Percentiles rank a stretch among this genome's conserved stretches.
phyloP scores from a whole-genome alignment of 2,888 invertebrate genomes.

The Epiblema foenella region DNA sequence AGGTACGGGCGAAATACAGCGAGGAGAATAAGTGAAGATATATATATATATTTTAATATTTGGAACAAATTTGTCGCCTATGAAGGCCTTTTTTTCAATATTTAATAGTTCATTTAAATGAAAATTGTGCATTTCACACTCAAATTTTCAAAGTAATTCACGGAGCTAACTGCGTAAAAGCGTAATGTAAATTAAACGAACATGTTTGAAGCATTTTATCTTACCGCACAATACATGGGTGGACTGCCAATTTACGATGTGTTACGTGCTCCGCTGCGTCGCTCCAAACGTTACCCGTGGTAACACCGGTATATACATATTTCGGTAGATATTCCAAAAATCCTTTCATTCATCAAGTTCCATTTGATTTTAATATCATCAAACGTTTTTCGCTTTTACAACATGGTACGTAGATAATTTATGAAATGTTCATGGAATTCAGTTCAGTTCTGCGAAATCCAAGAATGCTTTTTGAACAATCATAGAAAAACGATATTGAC shows the following conservation, averaged over 20 bases:
- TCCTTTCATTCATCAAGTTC: neutral
- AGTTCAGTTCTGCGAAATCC: neutral
- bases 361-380: neutral
- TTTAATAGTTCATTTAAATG: no score
- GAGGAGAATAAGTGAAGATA: no score
- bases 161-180: neutral
- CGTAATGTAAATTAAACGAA: neutral
- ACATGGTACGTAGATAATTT: neutral
- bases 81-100: no score
- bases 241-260: conserved; percentile 18
- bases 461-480: neutral
- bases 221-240: conserved; percentile 9
- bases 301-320: neutral
- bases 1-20: no score
- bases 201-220: conserved; percentile 11
- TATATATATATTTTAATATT: no score
- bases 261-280: conserved; percentile 9
- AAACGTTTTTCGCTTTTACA: neutral
- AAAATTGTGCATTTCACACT: no score
- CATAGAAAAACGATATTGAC: neutral
- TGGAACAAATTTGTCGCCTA: no score
- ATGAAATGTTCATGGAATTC: neutral
- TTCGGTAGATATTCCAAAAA: neutral
- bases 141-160: neutral
- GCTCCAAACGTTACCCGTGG: neutral